Evolutionary conservation across 2,888 invertebrate species (phyloP).

Genomic region (Idaea biselata): DNA sequence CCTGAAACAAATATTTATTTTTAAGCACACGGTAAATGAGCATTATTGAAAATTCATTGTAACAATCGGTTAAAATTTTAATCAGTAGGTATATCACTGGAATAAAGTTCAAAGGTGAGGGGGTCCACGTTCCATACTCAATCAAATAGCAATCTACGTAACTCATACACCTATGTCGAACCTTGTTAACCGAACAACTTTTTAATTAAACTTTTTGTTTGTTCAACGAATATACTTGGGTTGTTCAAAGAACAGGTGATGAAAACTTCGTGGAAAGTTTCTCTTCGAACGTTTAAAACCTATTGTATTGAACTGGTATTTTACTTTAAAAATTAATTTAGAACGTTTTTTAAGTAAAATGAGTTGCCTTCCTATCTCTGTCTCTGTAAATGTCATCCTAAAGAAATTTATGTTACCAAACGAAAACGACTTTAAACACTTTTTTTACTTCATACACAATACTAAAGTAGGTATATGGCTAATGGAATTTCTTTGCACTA

Average conservation of each 20-base stretch:
- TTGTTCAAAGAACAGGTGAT: neutral
- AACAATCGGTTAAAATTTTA: slow-evolving; percentile 7
- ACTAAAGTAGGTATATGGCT: neutral
- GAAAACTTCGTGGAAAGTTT: neutral
- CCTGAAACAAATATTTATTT: too few relatives aligned
- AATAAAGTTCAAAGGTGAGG: slow-evolving; percentile 10
- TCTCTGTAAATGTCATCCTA: too few relatives aligned
- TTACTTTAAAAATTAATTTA: neutral
- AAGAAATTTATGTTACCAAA: too few relatives aligned
- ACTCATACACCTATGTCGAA: slow-evolving; percentile 5
- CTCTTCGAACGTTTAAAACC: neutral
- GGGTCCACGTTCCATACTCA: slow-evolving; percentile 6
- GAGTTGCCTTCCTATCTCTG: neutral
- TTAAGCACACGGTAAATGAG: too few relatives aligned
- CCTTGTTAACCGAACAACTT: slow-evolving; percentile 6
- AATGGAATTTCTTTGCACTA: neutral
- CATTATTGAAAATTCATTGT: neutral
- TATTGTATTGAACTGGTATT: neutral
- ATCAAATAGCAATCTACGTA: slow-evolving; percentile 11
- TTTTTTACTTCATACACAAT: too few relatives aligned
- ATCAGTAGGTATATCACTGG: slow-evolving; percentile 4
- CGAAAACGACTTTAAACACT: too few relatives aligned
- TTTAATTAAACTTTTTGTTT: slow-evolving; percentile 7
- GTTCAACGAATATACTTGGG: neutral
- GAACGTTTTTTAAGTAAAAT: neutral